Evolutionary conservation across 2,113 vertebrate genomes (phyloP).

Genomic region (Lichenostomus cassidix): DNA sequence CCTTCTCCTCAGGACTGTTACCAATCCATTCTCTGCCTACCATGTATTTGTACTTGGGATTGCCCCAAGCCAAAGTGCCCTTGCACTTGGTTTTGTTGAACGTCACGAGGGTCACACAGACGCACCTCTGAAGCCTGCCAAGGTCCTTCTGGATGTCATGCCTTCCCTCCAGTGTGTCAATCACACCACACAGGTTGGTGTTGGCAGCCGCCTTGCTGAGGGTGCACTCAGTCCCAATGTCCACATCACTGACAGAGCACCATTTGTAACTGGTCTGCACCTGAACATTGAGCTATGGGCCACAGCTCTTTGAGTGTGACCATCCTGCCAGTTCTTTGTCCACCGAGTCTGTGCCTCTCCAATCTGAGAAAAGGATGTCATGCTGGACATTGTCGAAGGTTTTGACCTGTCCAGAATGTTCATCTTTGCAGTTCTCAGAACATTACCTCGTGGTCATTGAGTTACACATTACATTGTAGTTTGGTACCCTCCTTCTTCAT

Average conservation of each 20-base stretch:
- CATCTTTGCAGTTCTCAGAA: neutral
- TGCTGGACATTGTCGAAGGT: neutral
- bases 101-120: neutral
- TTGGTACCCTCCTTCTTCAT: neutral
- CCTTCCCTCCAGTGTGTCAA: neutral
- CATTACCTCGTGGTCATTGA: neutral
- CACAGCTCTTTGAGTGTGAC: neutral
- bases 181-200: neutral
- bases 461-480: neutral
- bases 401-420: neutral
- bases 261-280: neutral
- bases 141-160: neutral
- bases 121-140: neutral
- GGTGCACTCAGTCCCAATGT: neutral
- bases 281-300: neutral
- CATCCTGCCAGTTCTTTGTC: neutral
- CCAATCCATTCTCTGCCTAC: neutral
- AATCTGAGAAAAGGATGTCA: neutral
- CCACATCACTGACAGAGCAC: accelerated
- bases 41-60: neutral
- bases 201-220: neutral
- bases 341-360: accelerated
- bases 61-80: neutral
- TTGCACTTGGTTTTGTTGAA: neutral
- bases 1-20: neutral